Conservation (phyloP, 1,140 invertebrate species). For the Maniola jurtina region DNA sequence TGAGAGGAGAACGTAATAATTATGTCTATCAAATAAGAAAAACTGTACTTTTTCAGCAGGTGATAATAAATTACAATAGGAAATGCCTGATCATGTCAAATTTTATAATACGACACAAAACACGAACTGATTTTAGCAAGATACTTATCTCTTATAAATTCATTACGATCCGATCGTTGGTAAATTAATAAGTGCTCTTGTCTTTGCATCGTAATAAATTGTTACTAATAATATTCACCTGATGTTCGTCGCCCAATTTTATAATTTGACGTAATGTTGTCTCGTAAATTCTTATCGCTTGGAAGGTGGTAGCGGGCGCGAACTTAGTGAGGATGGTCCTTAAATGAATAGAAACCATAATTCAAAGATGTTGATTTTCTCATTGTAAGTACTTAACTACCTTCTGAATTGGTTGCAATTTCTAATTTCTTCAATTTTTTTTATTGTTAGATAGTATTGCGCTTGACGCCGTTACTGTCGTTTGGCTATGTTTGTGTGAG, state of each 20-base stretch:
- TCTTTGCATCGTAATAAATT: constrained; percentile 43
- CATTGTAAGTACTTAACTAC: no score
- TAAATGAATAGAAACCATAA: background rate
- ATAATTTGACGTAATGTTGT: constrained; percentile 57
- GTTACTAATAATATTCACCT: constrained; percentile 41
- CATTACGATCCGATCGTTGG: constrained; percentile 8
- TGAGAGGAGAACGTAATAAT: no score
- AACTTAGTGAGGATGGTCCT: constrained; percentile 18
- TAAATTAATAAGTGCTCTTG: constrained; percentile 1
- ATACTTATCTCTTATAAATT: constrained; percentile 17
- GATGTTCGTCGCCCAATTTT: constrained; percentile 46
- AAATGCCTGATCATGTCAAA: background rate
- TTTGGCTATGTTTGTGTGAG: no score
- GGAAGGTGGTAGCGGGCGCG: constrained; percentile 25
- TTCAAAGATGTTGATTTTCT: background rate
- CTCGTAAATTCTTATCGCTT: constrained; percentile 54
- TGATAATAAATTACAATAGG: background rate
- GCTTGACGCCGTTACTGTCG: no score
- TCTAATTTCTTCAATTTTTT: no score
- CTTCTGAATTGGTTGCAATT: no score
- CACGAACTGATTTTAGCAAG: constrained; percentile 8
- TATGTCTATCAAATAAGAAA: background rate
- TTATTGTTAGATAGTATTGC: no score
- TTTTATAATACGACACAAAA: background rate
- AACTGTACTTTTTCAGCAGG: constrained; percentile 6